Base-by-base conservation (phyloP, 2,113 vertebrate genomes). In the Psilopsiagon aymara region DNA sequence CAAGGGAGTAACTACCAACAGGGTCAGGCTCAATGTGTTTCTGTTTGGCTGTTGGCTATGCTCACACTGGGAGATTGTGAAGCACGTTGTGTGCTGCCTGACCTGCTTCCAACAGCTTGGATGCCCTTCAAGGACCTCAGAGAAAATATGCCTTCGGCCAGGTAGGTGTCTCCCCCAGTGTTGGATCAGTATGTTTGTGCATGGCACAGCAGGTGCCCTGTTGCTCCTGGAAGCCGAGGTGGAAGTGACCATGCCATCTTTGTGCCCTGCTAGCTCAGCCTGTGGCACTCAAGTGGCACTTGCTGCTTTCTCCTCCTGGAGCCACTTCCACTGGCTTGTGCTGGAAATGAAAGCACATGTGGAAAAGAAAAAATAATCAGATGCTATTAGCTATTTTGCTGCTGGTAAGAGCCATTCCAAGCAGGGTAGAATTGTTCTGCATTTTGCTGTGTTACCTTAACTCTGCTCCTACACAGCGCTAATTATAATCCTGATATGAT, bases 401-500 rank as follows among this genome's bases (percentile, higher is more conserved):
- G 88, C 76, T 77, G 41, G n/a, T 49, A 21, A 3, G 74, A 46
- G 39, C 81, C 9, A 12, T 79, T 57, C 53, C 53, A 86, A 89
- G 90, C 87, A 74, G 59, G 67, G 47, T 63, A 60, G 74, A 63
- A 88, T 83, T 66, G 37, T 94, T 95, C 82, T 89, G 64, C 77
- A 9, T 95, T 97, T 96, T 79, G 64, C 81, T 90, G 81, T 96
- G 93, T 97, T 97, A 97, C 97, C 95, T 97, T 97, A 92, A 94
- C 78, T 95, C 94, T 92, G 78, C 89, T 96, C 97, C 95, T 96
- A 96, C 96, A 90, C 91, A 37, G 53, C 44, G 11, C 95, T 97
- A 97, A 97, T 97, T 97, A 97, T 96, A 98, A 86, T 93, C 82
- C 87, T 96, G 73, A 92, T 96, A 94, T 89, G 95, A 93, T 97